Base-by-base conservation (phyloP, 2,797 vertebrate species). In the Hypotaenidia philippensis region DNA sequence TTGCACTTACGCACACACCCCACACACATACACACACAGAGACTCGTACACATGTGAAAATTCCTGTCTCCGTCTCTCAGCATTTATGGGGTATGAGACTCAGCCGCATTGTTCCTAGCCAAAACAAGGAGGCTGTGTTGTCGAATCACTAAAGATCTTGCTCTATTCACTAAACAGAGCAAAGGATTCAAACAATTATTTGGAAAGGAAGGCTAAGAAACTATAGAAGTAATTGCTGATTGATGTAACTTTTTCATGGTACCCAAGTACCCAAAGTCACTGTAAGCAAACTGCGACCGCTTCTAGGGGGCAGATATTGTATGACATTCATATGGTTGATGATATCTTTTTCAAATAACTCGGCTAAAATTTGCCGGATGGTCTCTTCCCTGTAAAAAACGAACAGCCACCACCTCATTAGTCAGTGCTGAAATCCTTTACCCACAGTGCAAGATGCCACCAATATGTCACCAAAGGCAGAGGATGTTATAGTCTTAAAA, bases 391-490 rank as follows among this genome's bases (percentile, higher is more conserved):
- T 34, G 20, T 66, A 92, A 83, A 83, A 94, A 80, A 85, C 65
- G 44, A 49, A 49, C 69, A 76, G 78, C 40, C 10, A 38, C 85
- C 71, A 32, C 64, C 83, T 90, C 55, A 64, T 83, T 87, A 80
- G 80, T 88, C 78, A 79, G 65, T 52, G 32, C 74, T 63, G 66
- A 83, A 91, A 78, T 90, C 64, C 64, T 77, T 96, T 96, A 88
- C 86, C 83, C 95, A 83, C 47, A 53, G 56, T 76, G 79, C 84
- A 83, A 65, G 93, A 93, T 96, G 80, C 92, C 87, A 94, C 96
- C 90, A 90, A 96, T 96, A 96, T 93, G 94, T 96, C 93, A 96
- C 65, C 71, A 93, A 78, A 92, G 47, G 81, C 91, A 66, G n/a
- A 59, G 18, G 57, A 93, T 92, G 87, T 72, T 83, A 85, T 25